Conservation (phyloP, 2,113 vertebrate genomes). For the Panthera tigris region DNA sequence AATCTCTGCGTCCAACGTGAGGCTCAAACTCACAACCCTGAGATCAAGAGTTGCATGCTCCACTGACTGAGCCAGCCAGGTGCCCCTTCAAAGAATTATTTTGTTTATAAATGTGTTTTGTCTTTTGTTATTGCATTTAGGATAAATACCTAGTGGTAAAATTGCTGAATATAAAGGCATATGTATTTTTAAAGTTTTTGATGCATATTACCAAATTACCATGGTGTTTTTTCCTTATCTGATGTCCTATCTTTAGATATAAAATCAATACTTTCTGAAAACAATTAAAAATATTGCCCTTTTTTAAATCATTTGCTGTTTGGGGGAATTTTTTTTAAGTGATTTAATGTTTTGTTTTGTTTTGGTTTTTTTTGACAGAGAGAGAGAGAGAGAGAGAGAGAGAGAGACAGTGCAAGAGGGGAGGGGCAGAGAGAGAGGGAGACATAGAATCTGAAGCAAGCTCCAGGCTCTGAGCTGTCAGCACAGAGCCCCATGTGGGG, state of each 20-base stretch:
- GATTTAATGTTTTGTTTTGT: too few relatives aligned
- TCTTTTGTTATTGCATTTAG: neutral
- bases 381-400: too few relatives aligned
- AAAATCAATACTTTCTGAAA: constrained; percentile 26
- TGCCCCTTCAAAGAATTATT: neutral
- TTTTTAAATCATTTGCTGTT: neutral
- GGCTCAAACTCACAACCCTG: neutral
- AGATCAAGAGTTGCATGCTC: neutral
- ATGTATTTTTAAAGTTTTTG: neutral
- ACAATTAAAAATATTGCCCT: neutral
- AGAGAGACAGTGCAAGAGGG: too few relatives aligned
- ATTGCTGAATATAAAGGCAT: neutral
- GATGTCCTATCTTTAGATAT: neutral
- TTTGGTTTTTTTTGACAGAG: too few relatives aligned
- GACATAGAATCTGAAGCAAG: too few relatives aligned
- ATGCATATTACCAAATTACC: neutral
- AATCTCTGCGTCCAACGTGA: neutral
- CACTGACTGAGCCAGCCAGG: neutral
- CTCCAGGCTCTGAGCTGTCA: too few relatives aligned
- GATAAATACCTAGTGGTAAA: neutral
- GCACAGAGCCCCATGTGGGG: too few relatives aligned
- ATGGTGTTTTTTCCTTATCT: neutral
- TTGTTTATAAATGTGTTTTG: neutral
- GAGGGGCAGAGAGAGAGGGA: too few relatives aligned
- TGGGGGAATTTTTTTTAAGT: neutral